These are phyloP conservation scores for Tribolium castaneum DNA, from an alignment of 1,140 invertebrate species.

Conservation along the genomic window DNA sequence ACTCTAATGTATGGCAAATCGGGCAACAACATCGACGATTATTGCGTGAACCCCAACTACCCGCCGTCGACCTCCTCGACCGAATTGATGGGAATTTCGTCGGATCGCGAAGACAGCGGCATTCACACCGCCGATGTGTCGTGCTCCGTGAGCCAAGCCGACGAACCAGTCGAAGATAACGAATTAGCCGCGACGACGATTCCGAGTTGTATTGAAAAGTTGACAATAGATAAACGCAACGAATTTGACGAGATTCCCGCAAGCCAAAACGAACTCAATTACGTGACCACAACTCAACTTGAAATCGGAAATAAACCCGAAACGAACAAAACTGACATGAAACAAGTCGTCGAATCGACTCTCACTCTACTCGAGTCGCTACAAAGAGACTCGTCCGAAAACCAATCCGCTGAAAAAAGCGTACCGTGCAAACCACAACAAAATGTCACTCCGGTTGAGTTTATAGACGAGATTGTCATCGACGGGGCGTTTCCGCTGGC, in stretches of 20 bases:
- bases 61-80: slow-evolving; percentile 67
- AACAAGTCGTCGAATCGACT: slow-evolving; percentile 21
- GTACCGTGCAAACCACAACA: slow-evolving; percentile 38
- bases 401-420: slow-evolving; percentile 8
- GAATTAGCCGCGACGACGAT: slow-evolving; percentile 48
- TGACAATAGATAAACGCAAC: slow-evolving; percentile 51
- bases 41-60: slow-evolving; percentile 61
- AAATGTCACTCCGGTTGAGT: slow-evolving; percentile 51
- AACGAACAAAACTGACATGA: neutral
- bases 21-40: slow-evolving; percentile 63
- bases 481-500: slow-evolving; percentile 61
- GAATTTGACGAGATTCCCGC: slow-evolving; percentile 38
- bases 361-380: slow-evolving; percentile 29
- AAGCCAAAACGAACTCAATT: neutral
- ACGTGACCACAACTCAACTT: slow-evolving; percentile 9
- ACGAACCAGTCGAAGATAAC: slow-evolving; percentile 70
- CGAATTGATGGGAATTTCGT: slow-evolving; percentile 69
- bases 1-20: slow-evolving; percentile 57
- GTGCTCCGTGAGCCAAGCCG: slow-evolving; percentile 78
- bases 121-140: slow-evolving; percentile 84
- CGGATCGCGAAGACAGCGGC: slow-evolving; percentile 83
- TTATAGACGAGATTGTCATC: slow-evolving; percentile 53
- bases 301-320: slow-evolving; percentile 16
- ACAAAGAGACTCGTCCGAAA: slow-evolving; percentile 26
- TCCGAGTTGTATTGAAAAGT: slow-evolving; percentile 55